A percentile compares a stretch with the other conserved stretches of the same genome.
These are phyloP conservation scores for Amphilophus citrinellus DNA, from an alignment of 2,113 vertebrate species.

Conservation along the genomic window DNA sequence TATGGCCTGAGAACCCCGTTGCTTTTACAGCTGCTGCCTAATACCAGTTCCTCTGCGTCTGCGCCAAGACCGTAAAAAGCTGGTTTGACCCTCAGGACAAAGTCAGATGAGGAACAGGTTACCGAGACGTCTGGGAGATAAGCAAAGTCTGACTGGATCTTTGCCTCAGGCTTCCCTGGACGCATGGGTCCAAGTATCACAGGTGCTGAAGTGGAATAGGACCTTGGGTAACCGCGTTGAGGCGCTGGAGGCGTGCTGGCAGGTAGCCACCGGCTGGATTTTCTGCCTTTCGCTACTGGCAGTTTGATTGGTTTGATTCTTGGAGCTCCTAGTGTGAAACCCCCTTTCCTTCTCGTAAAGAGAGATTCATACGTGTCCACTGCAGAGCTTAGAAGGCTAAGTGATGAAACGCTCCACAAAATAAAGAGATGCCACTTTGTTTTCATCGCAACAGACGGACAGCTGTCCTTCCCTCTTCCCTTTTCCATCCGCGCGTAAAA, in stretches of 20 bases:
- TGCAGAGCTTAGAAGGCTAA: conserved; percentile 9
- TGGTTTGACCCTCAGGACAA: conserved; percentile 71
- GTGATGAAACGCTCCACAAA: conserved; percentile 47
- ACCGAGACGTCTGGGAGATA: conserved; percentile 69
- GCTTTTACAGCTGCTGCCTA: conserved; percentile 72
- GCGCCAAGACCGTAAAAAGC: conserved; percentile 73
- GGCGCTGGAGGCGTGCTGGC: neutral
- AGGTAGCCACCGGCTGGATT: neutral
- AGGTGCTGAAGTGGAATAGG: neutral
- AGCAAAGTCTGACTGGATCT: conserved; percentile 2
- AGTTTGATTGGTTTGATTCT: neutral
- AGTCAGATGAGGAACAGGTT: conserved; percentile 60
- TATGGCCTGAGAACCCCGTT: conserved; percentile 64
- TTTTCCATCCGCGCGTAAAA: conserved; percentile 27
- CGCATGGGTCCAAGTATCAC: neutral
- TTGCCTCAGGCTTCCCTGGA: neutral
- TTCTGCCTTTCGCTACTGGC: neutral
- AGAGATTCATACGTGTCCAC: conserved; percentile 1
- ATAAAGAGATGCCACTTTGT: conserved; percentile 45
- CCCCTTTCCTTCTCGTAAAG: neutral
- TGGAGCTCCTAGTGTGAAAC: neutral
- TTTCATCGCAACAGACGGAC: conserved; percentile 59
- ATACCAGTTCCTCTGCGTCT: conserved; percentile 53
- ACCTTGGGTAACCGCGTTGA: neutral
- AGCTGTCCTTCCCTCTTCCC: neutral